Conservation (phyloP, 2,797 vertebrate species). For the Syngnathus acus region DNA sequence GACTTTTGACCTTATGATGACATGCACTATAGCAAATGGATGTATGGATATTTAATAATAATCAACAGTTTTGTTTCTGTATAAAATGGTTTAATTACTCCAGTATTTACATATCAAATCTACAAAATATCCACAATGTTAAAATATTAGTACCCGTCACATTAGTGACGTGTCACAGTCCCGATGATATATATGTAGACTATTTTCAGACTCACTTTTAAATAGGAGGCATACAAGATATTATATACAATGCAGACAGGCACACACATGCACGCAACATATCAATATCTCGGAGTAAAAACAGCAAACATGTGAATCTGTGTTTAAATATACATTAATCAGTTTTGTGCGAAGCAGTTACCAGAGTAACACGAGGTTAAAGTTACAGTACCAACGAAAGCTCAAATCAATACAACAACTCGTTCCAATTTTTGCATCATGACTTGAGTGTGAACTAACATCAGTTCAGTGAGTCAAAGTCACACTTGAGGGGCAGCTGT, state of each 20-base stretch:
- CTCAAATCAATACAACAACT: conserved; percentile 31
- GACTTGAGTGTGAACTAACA: conserved; percentile 23
- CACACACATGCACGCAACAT: conserved; percentile 44
- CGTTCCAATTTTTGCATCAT: conserved; percentile 6
- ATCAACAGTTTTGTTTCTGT: conserved; percentile 33
- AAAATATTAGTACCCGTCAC: conserved; percentile 61
- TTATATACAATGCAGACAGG: conserved; percentile 45
- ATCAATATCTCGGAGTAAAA: conserved; percentile 46
- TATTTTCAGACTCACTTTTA: conserved; percentile 38
- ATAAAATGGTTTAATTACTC: conserved; percentile 71
- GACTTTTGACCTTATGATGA: neutral
- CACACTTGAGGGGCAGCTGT: conserved; percentile 36
- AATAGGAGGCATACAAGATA: conserved; percentile 55
- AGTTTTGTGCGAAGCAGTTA: conserved; percentile 51
- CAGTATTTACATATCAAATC: conserved; percentile 74
- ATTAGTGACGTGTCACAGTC: conserved; percentile 54
- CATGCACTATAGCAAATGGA: neutral
- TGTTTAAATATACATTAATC: conserved; percentile 46
- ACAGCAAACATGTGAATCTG: conserved; percentile 53
- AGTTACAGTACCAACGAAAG: conserved; percentile 42
- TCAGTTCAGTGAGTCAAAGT: conserved; percentile 27
- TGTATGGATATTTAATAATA: conserved; percentile 7
- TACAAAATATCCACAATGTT: conserved; percentile 74
- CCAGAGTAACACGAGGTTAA: conserved; percentile 47
- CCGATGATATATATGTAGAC: conserved; percentile 59